A percentile compares a stretch with the other conserved stretches of the same genome.
Conservation (phyloP, 2,888 invertebrate species). For the Ditula angustiorana region DNA sequence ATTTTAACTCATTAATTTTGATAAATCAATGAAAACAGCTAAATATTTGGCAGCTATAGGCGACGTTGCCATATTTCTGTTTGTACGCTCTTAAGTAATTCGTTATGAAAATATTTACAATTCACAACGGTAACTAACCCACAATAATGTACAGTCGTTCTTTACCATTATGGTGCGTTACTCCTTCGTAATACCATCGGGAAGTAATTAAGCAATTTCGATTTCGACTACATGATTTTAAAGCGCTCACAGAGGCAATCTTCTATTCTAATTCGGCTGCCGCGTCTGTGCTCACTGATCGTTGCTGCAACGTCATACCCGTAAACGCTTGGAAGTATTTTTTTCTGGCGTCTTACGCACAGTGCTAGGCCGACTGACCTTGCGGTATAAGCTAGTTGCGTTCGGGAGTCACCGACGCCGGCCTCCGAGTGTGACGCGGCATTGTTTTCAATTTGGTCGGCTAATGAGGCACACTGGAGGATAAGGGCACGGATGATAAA, state of each 20-base stretch:
- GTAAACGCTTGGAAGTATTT: slow-evolving; percentile 73
- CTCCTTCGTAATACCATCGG: too few relatives aligned
- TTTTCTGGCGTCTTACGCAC: slow-evolving; percentile 72
- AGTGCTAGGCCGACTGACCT: slow-evolving; percentile 67
- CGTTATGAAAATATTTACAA: too few relatives aligned
- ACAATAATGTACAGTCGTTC: too few relatives aligned
- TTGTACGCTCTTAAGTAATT: too few relatives aligned
- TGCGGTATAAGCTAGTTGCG: slow-evolving; percentile 60
- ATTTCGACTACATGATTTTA: background rate
- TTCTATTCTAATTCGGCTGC: background rate
- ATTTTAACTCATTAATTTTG: too few relatives aligned
- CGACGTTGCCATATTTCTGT: too few relatives aligned
- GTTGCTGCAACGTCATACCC: slow-evolving; percentile 64
- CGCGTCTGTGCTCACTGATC: slow-evolving; percentile 48
- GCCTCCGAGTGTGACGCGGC: slow-evolving; percentile 39
- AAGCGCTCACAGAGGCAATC: background rate
- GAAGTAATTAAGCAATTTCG: too few relatives aligned
- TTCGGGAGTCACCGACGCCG: slow-evolving; percentile 56
- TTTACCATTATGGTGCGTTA: too few relatives aligned
- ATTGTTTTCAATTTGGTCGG: slow-evolving; percentile 49
- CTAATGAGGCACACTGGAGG: slow-evolving; percentile 66
- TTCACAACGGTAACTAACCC: too few relatives aligned
- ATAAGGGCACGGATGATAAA: slow-evolving; percentile 51
- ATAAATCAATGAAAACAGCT: too few relatives aligned
- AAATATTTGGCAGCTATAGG: too few relatives aligned